Evolutionary conservation across 2,797 vertebrate genomes (phyloP).

Genomic region (Malurus leucopterus): DNA sequence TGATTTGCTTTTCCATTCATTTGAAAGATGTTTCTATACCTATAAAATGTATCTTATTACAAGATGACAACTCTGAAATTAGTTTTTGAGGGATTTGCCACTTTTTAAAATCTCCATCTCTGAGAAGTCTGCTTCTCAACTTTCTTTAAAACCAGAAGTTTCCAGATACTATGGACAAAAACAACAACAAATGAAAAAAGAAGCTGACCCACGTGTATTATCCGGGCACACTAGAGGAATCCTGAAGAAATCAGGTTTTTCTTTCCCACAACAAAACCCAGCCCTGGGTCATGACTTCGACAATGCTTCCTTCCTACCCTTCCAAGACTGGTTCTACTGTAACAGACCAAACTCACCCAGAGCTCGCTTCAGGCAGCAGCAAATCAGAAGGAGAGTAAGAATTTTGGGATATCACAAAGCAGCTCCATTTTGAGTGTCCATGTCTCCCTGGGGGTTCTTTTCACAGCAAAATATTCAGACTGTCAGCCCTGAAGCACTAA

Average conservation of each 20-base stretch:
- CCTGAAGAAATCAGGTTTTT: not conserved
- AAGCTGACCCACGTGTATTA: not conserved
- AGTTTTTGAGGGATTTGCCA: not conserved
- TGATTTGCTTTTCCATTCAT: not conserved
- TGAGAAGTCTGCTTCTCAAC: not conserved
- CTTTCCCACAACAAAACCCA: fast-evolving
- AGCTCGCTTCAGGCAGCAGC: not conserved
- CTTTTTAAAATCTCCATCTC: not conserved
- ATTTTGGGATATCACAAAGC: not conserved
- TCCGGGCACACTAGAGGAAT: not conserved
- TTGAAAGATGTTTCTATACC: not conserved
- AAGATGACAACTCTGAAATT: not conserved
- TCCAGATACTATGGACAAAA: not conserved
- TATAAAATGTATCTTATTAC: not conserved
- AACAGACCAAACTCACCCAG: not conserved
- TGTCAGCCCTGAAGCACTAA: not conserved
- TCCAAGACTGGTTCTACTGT: not conserved
- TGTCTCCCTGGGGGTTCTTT: not conserved
- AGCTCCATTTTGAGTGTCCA: not conserved
- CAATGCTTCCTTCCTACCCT: not conserved
- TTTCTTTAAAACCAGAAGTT: not conserved
- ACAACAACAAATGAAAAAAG: not conserved
- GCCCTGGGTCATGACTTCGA: not conserved
- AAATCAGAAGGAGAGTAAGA: not conserved
- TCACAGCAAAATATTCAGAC: not conserved